These are phyloP conservation scores for Semnornis frantzii DNA, from an alignment of 2,113 vertebrate genomes.

Conservation along the genomic window DNA sequence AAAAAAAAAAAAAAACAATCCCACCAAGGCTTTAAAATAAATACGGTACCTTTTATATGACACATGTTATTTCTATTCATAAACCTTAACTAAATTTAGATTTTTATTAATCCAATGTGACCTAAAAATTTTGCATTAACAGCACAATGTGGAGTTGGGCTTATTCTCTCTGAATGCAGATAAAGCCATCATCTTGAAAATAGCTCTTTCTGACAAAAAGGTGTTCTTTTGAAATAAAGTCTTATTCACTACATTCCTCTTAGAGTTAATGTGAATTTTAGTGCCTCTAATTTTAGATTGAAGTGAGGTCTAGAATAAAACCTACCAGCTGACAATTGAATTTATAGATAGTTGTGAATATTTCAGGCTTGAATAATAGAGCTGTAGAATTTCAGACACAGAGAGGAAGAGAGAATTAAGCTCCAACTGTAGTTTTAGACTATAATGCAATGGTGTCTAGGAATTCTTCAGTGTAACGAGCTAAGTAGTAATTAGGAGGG, in stretches of 20 bases:
- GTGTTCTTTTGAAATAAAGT: constrained; percentile 93
- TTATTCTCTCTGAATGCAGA: constrained; percentile 87
- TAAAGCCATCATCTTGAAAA: constrained; percentile 98
- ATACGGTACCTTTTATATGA: constrained; percentile 68
- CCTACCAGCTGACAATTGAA: constrained; percentile 91
- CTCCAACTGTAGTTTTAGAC: constrained; percentile 70
- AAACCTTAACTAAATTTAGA: constrained; percentile 79
- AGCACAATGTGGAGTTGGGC: constrained; percentile 88
- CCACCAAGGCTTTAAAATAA: constrained; percentile 73
- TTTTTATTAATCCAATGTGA: constrained; percentile 83
- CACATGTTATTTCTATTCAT: constrained; percentile 78
- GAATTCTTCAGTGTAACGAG: constrained; percentile 72
- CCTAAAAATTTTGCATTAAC: constrained; percentile 89
- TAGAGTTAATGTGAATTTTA: constrained; percentile 95
- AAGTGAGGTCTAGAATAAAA: constrained; percentile 90
- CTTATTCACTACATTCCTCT: constrained; percentile 88
- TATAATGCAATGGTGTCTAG: constrained; percentile 72
- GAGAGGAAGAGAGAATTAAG: constrained; percentile 83
- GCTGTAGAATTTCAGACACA: constrained; percentile 88
- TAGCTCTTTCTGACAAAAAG: constrained; percentile 91
- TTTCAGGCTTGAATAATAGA: constrained; percentile 95
- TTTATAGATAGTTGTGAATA: constrained; percentile 98
- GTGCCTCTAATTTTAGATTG: constrained; percentile 95
- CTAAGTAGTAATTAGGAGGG: constrained; percentile 76
- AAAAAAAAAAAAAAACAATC: constrained; percentile 59